These are phyloP conservation scores for Chouioia cunea DNA, from an alignment of 2,888 invertebrate species.

Conservation along the genomic window DNA sequence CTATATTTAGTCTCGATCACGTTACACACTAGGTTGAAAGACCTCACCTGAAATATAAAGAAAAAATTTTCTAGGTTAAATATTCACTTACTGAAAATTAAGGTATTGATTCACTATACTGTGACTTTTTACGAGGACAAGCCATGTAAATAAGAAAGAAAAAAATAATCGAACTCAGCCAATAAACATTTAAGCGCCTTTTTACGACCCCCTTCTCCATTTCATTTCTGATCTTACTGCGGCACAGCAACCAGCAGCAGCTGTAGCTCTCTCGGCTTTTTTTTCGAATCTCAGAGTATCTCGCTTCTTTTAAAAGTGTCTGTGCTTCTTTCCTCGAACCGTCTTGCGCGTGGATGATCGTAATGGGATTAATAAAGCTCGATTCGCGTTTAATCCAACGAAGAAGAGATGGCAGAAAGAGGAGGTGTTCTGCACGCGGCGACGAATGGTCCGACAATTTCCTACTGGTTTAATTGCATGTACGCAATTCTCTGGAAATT, in stretches of 20 bases:
- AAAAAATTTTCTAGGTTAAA: background rate
- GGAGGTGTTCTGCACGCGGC: constrained; percentile 51
- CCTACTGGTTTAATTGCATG: constrained; percentile 47
- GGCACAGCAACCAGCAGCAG: background rate
- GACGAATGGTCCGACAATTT: constrained; percentile 45
- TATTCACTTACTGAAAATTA: no score
- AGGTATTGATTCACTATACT: no score
- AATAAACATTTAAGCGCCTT: constrained; percentile 29
- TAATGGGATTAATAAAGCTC: constrained; percentile 61
- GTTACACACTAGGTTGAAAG: background rate
- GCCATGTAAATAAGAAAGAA: no score
- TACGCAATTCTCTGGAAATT: constrained; percentile 8
- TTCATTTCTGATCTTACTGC: constrained; percentile 22
- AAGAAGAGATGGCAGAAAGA: constrained; percentile 37
- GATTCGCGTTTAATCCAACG: constrained; percentile 52
- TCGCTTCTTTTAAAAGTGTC: constrained; percentile 6
- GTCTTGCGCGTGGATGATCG: constrained; percentile 40
- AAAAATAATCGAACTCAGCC: constrained; percentile 5
- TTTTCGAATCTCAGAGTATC: background rate
- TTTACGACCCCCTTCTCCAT: background rate
- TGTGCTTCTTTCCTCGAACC: background rate
- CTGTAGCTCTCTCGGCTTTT: no score
- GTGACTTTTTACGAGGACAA: no score
- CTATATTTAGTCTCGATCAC: background rate
- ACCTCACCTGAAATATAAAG: constrained; percentile 39